Percentiles rank a stretch among this genome's conserved stretches.
These are phyloP conservation scores for Brachionus plicatilis DNA, from an alignment of 1,140 invertebrate genomes.

Conservation along the genomic window DNA sequence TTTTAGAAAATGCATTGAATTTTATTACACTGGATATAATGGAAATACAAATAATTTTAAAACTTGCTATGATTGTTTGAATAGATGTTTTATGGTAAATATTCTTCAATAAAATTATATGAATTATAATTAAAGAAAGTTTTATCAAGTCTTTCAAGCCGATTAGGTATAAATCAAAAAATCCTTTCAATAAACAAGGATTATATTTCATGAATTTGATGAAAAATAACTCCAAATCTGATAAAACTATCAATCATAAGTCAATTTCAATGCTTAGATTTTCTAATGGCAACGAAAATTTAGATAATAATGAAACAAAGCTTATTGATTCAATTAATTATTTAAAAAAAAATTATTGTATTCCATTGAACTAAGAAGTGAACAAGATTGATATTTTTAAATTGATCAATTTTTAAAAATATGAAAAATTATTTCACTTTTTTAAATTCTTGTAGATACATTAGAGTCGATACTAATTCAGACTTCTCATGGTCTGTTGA, in stretches of 20 bases:
- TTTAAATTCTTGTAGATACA: too few relatives aligned
- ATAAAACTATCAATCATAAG: background rate
- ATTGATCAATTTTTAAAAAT: too few relatives aligned
- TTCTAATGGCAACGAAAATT: background rate
- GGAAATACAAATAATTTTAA: conserved; percentile 35
- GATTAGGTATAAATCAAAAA: conserved; percentile 3
- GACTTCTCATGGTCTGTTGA: too few relatives aligned
- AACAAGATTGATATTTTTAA: background rate
- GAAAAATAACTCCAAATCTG: background rate
- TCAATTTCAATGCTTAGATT: background rate
- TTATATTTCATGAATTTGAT: conserved; percentile 2
- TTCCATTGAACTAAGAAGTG: background rate
- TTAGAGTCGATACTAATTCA: too few relatives aligned
- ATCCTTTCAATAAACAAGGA: conserved; percentile 13
- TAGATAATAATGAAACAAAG: background rate
- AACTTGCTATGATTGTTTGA: background rate
- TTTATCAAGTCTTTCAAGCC: background rate
- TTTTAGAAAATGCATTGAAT: conserved; percentile 20
- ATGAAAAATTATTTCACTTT: too few relatives aligned
- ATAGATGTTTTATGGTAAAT: conserved; percentile 27
- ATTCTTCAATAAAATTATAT: background rate
- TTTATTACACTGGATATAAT: conserved; percentile 22
- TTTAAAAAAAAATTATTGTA: background rate
- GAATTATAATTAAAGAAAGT: background rate
- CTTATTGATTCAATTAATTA: background rate